phyloP scores from a whole-genome alignment of 2,888 invertebrate genomes.

The Bellardia pandia region DNA sequence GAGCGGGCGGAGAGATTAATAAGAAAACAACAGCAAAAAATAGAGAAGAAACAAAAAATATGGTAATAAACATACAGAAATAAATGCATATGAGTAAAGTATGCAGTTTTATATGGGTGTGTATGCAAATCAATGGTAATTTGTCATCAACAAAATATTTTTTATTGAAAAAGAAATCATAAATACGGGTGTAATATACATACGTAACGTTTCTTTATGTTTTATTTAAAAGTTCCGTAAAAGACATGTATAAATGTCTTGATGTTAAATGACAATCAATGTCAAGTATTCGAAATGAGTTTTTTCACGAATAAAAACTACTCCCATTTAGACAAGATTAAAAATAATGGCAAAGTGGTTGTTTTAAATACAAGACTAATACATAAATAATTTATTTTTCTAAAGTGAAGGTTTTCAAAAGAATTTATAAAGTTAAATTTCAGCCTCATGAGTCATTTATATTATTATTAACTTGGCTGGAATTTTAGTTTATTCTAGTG shows the following conservation, averaged over 20 bases:
- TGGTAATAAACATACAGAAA: constrained; percentile 11
- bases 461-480: background rate
- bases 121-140: constrained; percentile 35
- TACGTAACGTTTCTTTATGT: background rate
- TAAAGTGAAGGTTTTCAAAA: no score
- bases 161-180: background rate
- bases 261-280: constrained; percentile 43
- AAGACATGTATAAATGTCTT: constrained; percentile 30
- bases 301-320: constrained; percentile 1
- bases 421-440: no score
- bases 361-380: no score
- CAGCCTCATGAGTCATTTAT: background rate
- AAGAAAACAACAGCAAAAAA: constrained; percentile 13
- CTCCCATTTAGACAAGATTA: no score
- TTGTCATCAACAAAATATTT: constrained; percentile 37
- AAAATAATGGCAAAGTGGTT: no score
- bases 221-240: background rate
- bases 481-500: no score
- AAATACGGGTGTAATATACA: constrained; percentile 13
- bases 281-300: constrained; percentile 43
- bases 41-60: background rate
- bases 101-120: background rate
- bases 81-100: background rate
- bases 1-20: background rate
- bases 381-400: no score